Base-by-base conservation (phyloP, 2,113 vertebrate genomes). In the Nipponia nippon region DNA sequence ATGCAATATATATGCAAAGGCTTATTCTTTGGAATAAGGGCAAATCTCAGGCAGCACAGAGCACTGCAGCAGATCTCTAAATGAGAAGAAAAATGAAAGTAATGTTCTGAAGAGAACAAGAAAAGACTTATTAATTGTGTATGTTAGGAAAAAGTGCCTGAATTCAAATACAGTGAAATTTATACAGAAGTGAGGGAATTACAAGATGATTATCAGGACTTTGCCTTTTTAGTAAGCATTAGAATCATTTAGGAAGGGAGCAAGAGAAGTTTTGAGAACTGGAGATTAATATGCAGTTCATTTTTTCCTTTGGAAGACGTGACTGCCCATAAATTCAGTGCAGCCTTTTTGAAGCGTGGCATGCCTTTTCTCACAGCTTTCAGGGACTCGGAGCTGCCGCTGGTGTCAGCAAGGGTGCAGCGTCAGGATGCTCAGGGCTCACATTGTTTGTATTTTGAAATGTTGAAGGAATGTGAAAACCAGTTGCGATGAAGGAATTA, bases 341-440 rank as follows among this genome's bases (percentile, higher is more conserved):
- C 46, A 50, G 69, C 56, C 40, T 11, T 50, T 50, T n/a, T 16
- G 30, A 50, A 80, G 49, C 4, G 0, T 32, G 29, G 13, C 4
- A 1, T 38, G 55, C 15, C 46, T 90, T 71, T 56, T 44, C 46
- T 46, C 26, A 18, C 36, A 27, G 61, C 15, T 32, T 63, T 20
- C 25, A 17, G 50, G 13, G 11, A 4, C 70, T 65, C 29, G 1
- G 34, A 77, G n/a, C 58, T 63, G 61, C 19, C 0, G 2, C n/a
- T 0, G 0, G 13, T 42, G 2, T 66, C 34, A 32, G 55, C 19
- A 5, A 3, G 18, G 16, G 34, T 13, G 30, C 36, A 38, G 66
- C 0, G 0, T 18, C 38, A 67, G 36, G 36, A 25, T 63, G 62
- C 47, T 82, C 19, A 42, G 38, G 29, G 26, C 77, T 80, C 7